Evolutionary conservation across 1,140 invertebrate genomes (phyloP).

Genomic region (Thrips palmi): DNA sequence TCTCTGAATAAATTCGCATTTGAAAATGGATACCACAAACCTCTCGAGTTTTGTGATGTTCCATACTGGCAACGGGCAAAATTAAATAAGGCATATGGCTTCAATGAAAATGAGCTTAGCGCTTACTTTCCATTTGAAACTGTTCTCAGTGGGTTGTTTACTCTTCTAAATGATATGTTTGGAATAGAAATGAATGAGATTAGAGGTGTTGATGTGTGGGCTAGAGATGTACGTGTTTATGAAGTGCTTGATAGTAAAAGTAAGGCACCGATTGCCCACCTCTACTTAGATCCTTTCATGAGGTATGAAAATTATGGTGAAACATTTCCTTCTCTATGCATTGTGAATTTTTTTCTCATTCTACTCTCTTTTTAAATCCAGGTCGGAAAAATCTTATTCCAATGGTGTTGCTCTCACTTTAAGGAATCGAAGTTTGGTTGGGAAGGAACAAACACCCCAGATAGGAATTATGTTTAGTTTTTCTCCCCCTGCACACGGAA

Average conservation of each 20-base stretch:
- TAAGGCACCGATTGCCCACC: conserved; percentile 46
- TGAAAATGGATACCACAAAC: conserved; percentile 46
- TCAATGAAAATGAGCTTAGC: conserved; percentile 47
- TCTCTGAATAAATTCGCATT: conserved; percentile 54
- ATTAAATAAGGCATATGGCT: conserved; percentile 29
- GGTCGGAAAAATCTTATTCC: too few relatives aligned
- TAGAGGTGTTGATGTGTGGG: conserved; percentile 45
- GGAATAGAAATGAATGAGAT: conserved; percentile 60
- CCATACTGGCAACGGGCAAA: conserved; percentile 68
- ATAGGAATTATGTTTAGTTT: conserved; percentile 73
- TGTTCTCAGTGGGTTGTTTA: conserved; percentile 58
- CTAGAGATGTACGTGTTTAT: conserved; percentile 69
- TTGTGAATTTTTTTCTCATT: too few relatives aligned
- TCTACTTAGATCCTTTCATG: conserved; percentile 68
- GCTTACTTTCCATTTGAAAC: conserved; percentile 69
- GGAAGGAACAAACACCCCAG: conserved; percentile 45
- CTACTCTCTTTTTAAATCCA: too few relatives aligned
- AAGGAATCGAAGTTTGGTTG: too few relatives aligned
- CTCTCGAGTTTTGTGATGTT: conserved; percentile 66
- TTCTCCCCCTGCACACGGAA: conserved; percentile 33
- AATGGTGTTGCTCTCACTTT: too few relatives aligned
- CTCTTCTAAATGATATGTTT: conserved; percentile 57
- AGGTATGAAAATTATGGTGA: too few relatives aligned
- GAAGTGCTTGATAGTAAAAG: conserved; percentile 56
- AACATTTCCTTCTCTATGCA: too few relatives aligned